Evolutionary conservation across 1,140 invertebrate genomes (phyloP).

Genomic region (Proctacanthus coquilletti): DNA sequence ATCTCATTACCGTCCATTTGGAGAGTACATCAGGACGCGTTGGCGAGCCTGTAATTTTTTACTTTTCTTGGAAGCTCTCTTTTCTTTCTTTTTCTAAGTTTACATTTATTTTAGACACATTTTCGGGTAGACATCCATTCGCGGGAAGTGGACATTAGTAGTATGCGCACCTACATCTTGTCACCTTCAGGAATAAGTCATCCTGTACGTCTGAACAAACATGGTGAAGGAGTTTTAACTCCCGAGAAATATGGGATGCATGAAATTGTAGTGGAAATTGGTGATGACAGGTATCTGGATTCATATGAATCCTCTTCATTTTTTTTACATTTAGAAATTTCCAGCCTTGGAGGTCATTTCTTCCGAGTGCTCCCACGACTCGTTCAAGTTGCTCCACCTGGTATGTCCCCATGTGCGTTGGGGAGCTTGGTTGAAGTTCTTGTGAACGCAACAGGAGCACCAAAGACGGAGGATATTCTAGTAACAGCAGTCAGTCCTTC

Average conservation of each 20-base stretch:
- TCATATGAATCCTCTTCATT: not conserved
- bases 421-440: slow-evolving; percentile 90
- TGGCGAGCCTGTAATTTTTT: slow-evolving; percentile 55
- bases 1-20: slow-evolving; percentile 56
- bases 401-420: slow-evolving; percentile 86
- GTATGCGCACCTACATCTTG: slow-evolving; percentile 69
- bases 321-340: too few relatives aligned
- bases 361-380: slow-evolving; percentile 75
- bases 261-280: slow-evolving; percentile 50
- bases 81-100: too few relatives aligned
- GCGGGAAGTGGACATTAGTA: slow-evolving; percentile 58
- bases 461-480: slow-evolving; percentile 63
- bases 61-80: not conserved
- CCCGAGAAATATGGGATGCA: slow-evolving; percentile 88
- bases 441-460: slow-evolving; percentile 76
- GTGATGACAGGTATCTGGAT: slow-evolving; percentile 40
- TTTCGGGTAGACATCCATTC: slow-evolving; percentile 66
- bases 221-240: slow-evolving; percentile 67
- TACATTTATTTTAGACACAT: slow-evolving; percentile 45
- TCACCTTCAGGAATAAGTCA: slow-evolving; percentile 53
- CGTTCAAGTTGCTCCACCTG: slow-evolving; percentile 70
- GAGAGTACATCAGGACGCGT: slow-evolving; percentile 69
- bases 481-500: slow-evolving; percentile 81
- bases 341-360: slow-evolving; percentile 48
- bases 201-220: slow-evolving; percentile 44